A percentile compares a stretch with the other conserved stretches of the same genome.
Evolutionary conservation across 2,113 vertebrate genomes (phyloP).

Genomic region (Mionectes macconnelli): DNA sequence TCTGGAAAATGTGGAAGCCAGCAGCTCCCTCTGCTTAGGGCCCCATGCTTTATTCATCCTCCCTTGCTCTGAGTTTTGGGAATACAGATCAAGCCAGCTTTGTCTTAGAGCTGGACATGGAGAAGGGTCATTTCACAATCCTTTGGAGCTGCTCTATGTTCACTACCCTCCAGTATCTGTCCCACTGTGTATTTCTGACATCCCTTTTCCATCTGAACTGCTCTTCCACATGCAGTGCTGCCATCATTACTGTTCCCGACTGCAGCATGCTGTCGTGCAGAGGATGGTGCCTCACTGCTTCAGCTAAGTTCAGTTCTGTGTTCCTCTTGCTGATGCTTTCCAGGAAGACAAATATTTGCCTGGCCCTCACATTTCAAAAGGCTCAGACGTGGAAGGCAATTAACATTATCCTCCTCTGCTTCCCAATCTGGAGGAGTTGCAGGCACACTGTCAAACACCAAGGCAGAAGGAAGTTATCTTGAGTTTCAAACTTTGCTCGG

Average conservation of each 20-base stretch:
- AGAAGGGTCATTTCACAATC: conserved; percentile 43
- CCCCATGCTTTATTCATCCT: background rate
- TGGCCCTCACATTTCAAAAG: background rate
- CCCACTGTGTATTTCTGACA: background rate
- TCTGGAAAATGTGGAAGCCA: background rate
- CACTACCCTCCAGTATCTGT: background rate
- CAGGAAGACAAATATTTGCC: background rate
- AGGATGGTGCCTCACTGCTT: background rate
- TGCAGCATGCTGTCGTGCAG: background rate
- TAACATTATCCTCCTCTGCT: background rate
- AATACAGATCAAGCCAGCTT: conserved; percentile 15
- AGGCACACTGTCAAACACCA: background rate
- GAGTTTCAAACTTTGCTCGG: background rate
- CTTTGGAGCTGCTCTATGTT: background rate
- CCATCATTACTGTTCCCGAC: background rate
- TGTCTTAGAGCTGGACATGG: conserved; percentile 9
- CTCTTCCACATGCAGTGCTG: background rate
- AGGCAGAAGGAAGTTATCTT: background rate
- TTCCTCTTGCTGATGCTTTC: background rate
- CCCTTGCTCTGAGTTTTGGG: conserved; percentile 30
- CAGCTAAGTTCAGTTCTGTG: background rate
- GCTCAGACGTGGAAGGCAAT: background rate
- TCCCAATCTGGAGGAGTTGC: background rate
- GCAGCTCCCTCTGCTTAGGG: background rate
- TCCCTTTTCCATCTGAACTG: background rate